Evolutionary conservation across 1,140 invertebrate genomes (phyloP).

Genomic region (Bombus confusus): DNA sequence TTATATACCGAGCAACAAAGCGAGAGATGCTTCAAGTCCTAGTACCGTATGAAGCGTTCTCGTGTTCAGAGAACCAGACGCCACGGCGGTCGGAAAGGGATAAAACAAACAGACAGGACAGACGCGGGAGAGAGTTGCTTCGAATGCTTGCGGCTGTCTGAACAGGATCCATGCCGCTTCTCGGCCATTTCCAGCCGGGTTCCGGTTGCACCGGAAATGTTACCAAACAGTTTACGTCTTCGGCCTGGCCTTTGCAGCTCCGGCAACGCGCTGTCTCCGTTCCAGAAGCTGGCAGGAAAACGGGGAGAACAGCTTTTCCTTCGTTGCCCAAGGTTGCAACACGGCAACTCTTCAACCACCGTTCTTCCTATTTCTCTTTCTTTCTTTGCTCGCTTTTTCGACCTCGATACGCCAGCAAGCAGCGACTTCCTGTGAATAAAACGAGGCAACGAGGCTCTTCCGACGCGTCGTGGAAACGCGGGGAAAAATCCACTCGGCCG

Average conservation of each 20-base stretch:
- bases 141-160: constrained; percentile 37
- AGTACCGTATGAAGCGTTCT: not conserved
- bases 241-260: not conserved
- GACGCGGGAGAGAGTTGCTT: not conserved
- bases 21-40: not conserved
- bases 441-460: not conserved
- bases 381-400: not conserved
- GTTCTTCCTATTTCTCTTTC: not conserved
- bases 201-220: constrained; percentile 63
- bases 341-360: not conserved
- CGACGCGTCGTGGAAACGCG: constrained; percentile 4
- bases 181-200: constrained; percentile 58
- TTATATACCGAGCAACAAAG: not conserved
- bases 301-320: not conserved
- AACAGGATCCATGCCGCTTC: constrained; percentile 24
- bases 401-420: constrained; percentile 3
- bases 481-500: constrained; percentile 9
- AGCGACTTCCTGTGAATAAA: constrained; percentile 20
- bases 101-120: constrained; percentile 11
- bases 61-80: constrained; percentile 2
- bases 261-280: constrained; percentile 15
- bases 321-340: not conserved
- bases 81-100: not conserved
- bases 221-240: constrained; percentile 71
- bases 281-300: constrained; percentile 13